These are phyloP conservation scores for Brienomyrus longianalis DNA, from an alignment of 2,113 vertebrate genomes.

Conservation along the genomic window DNA sequence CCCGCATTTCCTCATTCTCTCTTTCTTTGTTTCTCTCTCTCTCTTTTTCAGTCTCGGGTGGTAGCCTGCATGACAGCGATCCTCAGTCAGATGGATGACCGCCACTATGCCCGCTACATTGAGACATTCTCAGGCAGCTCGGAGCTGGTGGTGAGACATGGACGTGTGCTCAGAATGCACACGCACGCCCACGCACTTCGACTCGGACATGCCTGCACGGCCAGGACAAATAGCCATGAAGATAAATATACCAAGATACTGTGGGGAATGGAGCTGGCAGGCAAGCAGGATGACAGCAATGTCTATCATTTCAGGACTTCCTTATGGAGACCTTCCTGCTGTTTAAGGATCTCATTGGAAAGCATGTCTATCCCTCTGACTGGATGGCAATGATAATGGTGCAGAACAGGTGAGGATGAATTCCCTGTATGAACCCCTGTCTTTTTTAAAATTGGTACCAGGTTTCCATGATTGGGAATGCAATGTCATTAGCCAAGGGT, in stretches of 20 bases:
- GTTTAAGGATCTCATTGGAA: slow-evolving; percentile 91
- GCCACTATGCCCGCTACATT: slow-evolving; percentile 83
- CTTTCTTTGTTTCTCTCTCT: slow-evolving; percentile 18
- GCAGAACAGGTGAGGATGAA: slow-evolving; percentile 80
- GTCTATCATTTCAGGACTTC: slow-evolving; percentile 73
- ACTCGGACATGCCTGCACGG: not conserved
- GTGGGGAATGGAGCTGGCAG: not conserved
- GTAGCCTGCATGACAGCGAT: slow-evolving; percentile 97
- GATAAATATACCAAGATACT: not conserved
- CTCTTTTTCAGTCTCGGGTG: slow-evolving; percentile 77
- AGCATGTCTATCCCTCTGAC: slow-evolving; percentile 88
- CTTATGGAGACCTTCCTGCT: slow-evolving; percentile 95
- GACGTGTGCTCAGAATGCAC: not conserved
- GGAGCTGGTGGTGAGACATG: slow-evolving; percentile 82
- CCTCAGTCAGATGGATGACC: slow-evolving; percentile 87
- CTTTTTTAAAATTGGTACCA: not conserved
- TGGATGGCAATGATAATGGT: slow-evolving; percentile 99
- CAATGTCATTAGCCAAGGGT: not conserved
- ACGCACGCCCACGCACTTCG: not conserved
- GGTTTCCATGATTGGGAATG: not conserved
- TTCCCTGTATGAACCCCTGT: not conserved
- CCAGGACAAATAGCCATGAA: not conserved
- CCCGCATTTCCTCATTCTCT: slow-evolving; percentile 18
- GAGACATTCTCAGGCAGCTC: slow-evolving; percentile 78
- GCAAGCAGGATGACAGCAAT: slow-evolving; percentile 6